Percentiles rank a stretch among this genome's conserved stretches.
phyloP scores from a whole-genome alignment of 2,113 vertebrate genomes.

The Pholis gunnellus region DNA sequence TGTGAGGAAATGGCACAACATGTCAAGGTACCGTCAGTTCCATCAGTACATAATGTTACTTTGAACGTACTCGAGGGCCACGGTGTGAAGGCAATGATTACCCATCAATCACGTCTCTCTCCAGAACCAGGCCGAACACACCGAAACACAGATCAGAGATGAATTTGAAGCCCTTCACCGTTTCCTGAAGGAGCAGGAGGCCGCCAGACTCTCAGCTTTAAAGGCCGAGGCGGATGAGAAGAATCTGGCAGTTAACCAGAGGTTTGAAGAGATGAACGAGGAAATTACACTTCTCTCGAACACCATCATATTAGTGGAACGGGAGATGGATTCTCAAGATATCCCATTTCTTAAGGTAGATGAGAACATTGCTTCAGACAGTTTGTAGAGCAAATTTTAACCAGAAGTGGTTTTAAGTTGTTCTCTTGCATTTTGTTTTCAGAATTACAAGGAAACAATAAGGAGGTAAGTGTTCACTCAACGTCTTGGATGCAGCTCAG shows the following conservation, averaged over 20 bases:
- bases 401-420: background rate
- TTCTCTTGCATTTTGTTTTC: conserved; percentile 42
- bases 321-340: conserved; percentile 80
- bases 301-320: conserved; percentile 77
- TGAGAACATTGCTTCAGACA: background rate
- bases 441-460: conserved; percentile 86
- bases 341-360: conserved; percentile 82
- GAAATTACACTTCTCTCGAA: conserved; percentile 78
- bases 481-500: background rate
- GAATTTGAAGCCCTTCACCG: conserved; percentile 81
- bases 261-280: conserved; percentile 72
- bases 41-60: conserved; percentile 11
- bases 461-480: conserved; percentile 70
- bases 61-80: background rate
- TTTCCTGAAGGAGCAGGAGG: conserved; percentile 83
- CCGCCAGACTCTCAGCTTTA: conserved; percentile 71
- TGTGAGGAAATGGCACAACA: conserved; percentile 82
- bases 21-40: conserved; percentile 76
- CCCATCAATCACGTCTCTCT: conserved; percentile 29
- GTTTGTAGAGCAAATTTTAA: background rate
- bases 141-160: conserved; percentile 80
- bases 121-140: conserved; percentile 81
- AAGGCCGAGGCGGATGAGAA: conserved; percentile 79
- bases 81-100: background rate
- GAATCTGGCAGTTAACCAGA: conserved; percentile 70